Evolutionary conservation across 1,140 invertebrate genomes (phyloP), one percentile per base, ranked within the genome.

Genomic region (Acarapis woodi): DNA sequence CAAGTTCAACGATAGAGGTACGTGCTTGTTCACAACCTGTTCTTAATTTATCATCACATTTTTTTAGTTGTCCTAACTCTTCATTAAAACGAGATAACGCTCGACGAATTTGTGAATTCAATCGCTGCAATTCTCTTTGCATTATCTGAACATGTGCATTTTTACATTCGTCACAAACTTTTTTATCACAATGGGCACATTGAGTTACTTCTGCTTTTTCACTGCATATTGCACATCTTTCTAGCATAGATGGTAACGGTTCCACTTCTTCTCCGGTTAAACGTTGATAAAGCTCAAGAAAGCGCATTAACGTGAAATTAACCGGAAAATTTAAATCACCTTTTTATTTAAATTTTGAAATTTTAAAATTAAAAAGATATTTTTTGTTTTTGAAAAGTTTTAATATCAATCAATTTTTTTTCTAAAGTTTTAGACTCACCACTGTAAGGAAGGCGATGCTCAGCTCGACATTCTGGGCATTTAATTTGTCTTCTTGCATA

Each of bases 401-500:
- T n/a, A n/a, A n/a, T n/a, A n/a, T n/a, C n/a, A n/a, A n/a, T n/a
- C n/a, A n/a, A n/a, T n/a, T n/a, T n/a, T n/a, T n/a, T n/a, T n/a
- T n/a, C n/a, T n/a, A n/a, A n/a, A n/a, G n/a, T n/a, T 88, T 78
- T n/a, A n/a, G n/a, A n/a, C n/a, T n/a, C n/a, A n/a, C n/a, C n/a
- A n/a, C n/a, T n/a, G 57, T 85, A 88, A 28, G 87, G 85, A 49
- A 96, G 83, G 40, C 80, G 65, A 61, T 96, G 85, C 61, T 96
- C 87, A 34, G 83, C 79, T 38, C 88, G 67, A 53, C 90, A 97
- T 70, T 97, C 88, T 50, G 90, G 88, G 65, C 88, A 97, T 65
- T 93, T 90, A 29, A 97, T 77, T 66, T 85, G 80, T 61, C 75
- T 62, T 46, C 77, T 64, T 32, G 87, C 78, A 53, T 88, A 87